Evolutionary conservation across 2,797 vertebrate genomes (phyloP).

Genomic region (Eremophila alpestris): DNA sequence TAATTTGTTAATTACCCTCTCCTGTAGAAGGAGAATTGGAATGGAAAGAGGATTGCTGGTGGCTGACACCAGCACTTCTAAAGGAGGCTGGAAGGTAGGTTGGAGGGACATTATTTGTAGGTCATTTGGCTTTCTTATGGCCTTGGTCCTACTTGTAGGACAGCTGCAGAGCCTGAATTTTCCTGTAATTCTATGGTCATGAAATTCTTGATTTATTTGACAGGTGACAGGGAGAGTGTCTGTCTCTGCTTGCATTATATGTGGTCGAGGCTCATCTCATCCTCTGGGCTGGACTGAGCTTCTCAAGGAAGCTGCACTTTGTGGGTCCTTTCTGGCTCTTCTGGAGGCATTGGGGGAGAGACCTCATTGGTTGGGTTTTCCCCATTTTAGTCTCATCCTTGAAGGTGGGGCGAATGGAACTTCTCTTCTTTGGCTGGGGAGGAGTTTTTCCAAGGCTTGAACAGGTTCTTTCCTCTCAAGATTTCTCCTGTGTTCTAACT

Average conservation of each 20-base stretch:
- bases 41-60: background rate
- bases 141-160: background rate
- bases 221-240: background rate
- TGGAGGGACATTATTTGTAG: background rate
- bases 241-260: background rate
- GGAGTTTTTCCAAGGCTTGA: background rate
- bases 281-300: background rate
- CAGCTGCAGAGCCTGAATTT: background rate
- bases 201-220: background rate
- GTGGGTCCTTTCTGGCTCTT: background rate
- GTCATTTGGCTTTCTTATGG: background rate
- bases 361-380: background rate
- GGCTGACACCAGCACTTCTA: background rate
- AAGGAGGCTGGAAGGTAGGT: background rate
- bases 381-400: fast-evolving
- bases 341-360: background rate
- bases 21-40: background rate
- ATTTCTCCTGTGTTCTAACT: background rate
- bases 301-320: background rate
- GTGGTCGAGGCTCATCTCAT: background rate
- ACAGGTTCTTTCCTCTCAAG: background rate
- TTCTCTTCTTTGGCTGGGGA: background rate
- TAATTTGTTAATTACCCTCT: slow-evolving; percentile 1
- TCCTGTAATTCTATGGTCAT: background rate
- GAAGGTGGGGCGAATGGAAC: background rate